Percentiles rank a stretch among this genome's conserved stretches.
Evolutionary conservation across 2,113 vertebrate genomes (phyloP).

Genomic region (Aix galericulata): DNA sequence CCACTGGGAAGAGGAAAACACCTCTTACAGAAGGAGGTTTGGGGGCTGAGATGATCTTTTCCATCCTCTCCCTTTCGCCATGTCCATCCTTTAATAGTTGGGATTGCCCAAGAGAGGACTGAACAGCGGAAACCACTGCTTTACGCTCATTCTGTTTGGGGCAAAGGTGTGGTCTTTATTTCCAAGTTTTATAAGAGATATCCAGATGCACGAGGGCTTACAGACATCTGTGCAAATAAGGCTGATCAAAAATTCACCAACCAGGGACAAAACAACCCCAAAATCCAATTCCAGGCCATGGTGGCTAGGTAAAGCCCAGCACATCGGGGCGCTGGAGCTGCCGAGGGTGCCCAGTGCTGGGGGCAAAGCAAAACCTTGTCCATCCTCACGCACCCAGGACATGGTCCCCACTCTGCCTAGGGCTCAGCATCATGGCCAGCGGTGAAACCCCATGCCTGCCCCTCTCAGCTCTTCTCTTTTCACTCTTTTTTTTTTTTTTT

Average conservation of each 20-base stretch:
- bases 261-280: neutral
- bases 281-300: neutral
- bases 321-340: neutral
- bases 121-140: neutral
- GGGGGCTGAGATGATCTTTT: neutral
- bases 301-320: neutral
- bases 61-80: neutral
- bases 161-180: neutral
- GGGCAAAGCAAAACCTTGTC: neutral
- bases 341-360: neutral
- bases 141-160: neutral
- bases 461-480: neutral
- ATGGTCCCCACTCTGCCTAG: neutral
- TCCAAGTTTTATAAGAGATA: neutral
- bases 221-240: neutral
- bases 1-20: neutral
- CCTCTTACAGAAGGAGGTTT: neutral
- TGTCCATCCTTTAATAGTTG: fast-evolving
- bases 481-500: neutral
- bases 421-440: neutral
- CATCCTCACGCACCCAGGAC: fast-evolving
- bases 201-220: neutral
- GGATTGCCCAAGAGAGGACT: neutral
- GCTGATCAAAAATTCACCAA: neutral
- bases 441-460: no score